Evolutionary conservation across 2,113 vertebrate genomes (phyloP).

Genomic region (Seriola rivoliana): DNA sequence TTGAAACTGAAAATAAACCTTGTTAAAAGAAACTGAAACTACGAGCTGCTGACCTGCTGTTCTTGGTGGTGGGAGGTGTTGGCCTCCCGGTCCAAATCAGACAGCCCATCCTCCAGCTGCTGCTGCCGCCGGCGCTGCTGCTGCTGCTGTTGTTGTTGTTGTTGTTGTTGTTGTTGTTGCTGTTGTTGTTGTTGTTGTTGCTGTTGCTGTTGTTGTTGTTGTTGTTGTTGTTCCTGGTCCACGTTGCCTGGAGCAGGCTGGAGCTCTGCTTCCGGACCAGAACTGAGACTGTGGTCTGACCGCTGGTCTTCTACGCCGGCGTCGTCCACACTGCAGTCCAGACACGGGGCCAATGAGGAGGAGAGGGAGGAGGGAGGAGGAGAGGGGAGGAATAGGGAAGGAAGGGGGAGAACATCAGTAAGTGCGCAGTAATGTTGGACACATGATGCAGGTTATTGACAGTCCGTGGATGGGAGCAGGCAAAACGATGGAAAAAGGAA

Average conservation of each 20-base stretch:
- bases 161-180: constrained; percentile 32
- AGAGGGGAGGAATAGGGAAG: constrained; percentile 6
- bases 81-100: constrained; percentile 53
- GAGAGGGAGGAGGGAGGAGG: constrained; percentile 7
- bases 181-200: constrained; percentile 40
- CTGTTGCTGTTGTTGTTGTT: constrained; percentile 35
- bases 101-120: constrained; percentile 48
- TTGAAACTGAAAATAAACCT: no score
- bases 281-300: constrained; percentile 52
- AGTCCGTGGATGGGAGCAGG: constrained; percentile 45
- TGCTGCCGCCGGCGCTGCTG: constrained; percentile 38
- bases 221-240: constrained; percentile 62
- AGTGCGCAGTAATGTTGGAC: not conserved
- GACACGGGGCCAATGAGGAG: constrained; percentile 18
- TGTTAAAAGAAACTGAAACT: not conserved
- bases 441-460: not conserved
- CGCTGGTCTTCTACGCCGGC: constrained; percentile 65
- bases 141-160: not conserved
- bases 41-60: constrained; percentile 56
- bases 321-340: constrained; percentile 70
- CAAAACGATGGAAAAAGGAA: constrained; percentile 46
- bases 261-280: constrained; percentile 63
- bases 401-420: not conserved
- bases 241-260: constrained; percentile 42
- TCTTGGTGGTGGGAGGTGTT: constrained; percentile 63